A percentile compares a stretch with the other conserved stretches of the same genome.
Conservation (phyloP, 1,140 invertebrate genomes). For the Grapholita molesta region DNA sequence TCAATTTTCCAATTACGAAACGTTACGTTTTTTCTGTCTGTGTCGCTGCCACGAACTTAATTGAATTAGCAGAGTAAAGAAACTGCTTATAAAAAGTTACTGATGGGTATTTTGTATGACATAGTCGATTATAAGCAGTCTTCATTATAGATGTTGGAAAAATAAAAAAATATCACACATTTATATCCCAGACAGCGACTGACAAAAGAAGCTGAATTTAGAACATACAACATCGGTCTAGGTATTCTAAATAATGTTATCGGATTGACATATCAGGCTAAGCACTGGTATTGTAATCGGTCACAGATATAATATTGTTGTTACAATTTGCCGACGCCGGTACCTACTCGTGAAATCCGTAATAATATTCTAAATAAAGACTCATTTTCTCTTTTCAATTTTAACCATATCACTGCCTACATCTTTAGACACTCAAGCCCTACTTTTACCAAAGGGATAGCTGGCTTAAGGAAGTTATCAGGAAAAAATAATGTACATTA, state of each 20-base stretch:
- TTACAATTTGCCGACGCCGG: no score
- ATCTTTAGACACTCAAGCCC: no score
- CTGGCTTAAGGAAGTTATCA: no score
- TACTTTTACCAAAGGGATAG: no score
- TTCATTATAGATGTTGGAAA: not conserved
- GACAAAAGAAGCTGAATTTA: not conserved
- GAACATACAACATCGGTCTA: not conserved
- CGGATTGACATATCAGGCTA: not conserved
- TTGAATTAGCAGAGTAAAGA: not conserved
- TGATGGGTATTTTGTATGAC: not conserved
- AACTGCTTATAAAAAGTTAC: not conserved
- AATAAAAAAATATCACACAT: no score
- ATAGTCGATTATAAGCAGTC: not conserved
- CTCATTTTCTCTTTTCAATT: no score
- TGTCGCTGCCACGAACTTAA: not conserved
- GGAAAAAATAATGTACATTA: no score
- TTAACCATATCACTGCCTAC: no score
- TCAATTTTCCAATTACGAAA: not conserved
- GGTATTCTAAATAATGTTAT: not conserved
- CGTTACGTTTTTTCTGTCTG: not conserved
- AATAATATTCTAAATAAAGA: no score
- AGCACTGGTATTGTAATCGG: not conserved
- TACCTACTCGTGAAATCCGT: no score
- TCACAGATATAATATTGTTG: not conserved
- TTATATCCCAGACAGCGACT: not conserved